Evolutionary conservation across 2,888 invertebrate genomes (phyloP), one percentile per base, ranked within the genome.

Genomic region (Euspilapteryx auroguttella): DNA sequence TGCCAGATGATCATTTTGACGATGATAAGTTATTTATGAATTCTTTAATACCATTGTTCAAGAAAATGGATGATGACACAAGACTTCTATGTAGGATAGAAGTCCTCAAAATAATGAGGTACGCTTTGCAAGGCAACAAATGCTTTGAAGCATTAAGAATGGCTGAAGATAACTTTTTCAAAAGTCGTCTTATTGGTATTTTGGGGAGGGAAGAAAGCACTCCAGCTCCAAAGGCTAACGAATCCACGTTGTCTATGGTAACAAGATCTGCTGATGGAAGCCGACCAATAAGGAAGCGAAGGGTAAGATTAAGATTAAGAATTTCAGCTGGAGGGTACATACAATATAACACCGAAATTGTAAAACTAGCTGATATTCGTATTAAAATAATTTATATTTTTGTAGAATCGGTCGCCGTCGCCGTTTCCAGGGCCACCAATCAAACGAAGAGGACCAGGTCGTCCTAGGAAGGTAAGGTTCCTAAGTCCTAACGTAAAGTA

Each of bases 1-100:
- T 71, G 0, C 71, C 75, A 0, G 69, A 69, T 21, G 75, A 71
- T 15, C 61, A 73, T 37, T 69, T 75, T 3, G 59, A 71, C 14
- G 73, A 75, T 10, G 75, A 75, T 20, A 66, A 53, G 33, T 38
- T 66, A 0, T 75, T 75, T 22, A 71, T 75, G 75, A 68, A 66
- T 31, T 73, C 73, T 0, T 36, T 75, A 0, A 40, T 75, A 24
- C 73, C 73, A 0, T 34, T 69, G 3, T 73, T 75, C 23, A 71
- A 68, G 37, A 73, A 71, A 34, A 75, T 73, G 73, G 55, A 59
- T 17, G 73, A 75, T 15, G 71, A 71, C 10, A 75, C 73, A 0
- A 44, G 71, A 31, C 39, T 73, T 1, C 25, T 66, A 0, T 75
- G 73, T 27, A 44, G 73, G 2, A 73, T 73, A 8, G 71, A 73